Percentiles rank a stretch among this genome's conserved stretches.
phyloP scores from a whole-genome alignment of 2,113 vertebrate species.

The Eptesicus fuscus region DNA sequence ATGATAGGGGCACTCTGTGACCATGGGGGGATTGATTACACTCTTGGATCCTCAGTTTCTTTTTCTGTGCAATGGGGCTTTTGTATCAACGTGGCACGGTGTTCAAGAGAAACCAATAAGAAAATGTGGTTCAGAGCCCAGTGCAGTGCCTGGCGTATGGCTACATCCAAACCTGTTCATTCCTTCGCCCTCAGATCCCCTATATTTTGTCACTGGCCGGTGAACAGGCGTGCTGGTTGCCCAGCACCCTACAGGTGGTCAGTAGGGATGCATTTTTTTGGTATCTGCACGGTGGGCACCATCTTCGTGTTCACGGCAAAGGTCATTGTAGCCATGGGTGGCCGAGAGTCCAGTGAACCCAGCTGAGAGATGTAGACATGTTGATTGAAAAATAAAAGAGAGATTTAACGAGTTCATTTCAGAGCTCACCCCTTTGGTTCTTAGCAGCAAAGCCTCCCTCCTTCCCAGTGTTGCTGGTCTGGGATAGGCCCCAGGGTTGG shows the following conservation, averaged over 20 bases:
- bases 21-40: background rate
- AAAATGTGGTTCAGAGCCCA: background rate
- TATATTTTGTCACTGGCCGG: background rate
- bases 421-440: background rate
- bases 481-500: background rate
- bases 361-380: background rate
- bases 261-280: background rate
- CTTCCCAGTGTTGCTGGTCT: background rate
- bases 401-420: background rate
- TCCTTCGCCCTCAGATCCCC: background rate
- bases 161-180: background rate
- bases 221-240: background rate
- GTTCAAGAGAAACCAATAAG: background rate
- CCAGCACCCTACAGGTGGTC: no score
- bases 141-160: background rate
- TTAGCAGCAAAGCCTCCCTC: background rate
- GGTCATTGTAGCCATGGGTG: background rate
- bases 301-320: background rate
- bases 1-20: background rate
- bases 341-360: background rate
- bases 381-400: background rate
- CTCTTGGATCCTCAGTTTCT: background rate
- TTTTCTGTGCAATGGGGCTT: background rate
- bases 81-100: background rate
- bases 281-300: background rate